Base-by-base conservation (phyloP, 1,140 invertebrate species). In the Listronotus oregonensis region DNA sequence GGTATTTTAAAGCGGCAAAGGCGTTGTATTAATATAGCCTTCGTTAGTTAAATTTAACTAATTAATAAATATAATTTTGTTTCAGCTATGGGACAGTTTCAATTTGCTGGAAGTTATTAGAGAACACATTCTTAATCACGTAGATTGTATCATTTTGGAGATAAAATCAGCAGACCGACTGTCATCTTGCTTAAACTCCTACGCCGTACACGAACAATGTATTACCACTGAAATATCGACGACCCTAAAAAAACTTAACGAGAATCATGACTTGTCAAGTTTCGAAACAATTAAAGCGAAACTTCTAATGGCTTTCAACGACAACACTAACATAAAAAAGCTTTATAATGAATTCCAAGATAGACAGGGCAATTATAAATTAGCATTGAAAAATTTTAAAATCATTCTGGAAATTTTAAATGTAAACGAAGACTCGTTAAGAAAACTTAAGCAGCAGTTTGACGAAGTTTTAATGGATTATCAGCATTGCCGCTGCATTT, bases 301-400 rank as follows among this genome's bases (percentile, higher is more conserved):
- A 40, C 65, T 72, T 40, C 68, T 68, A 17, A 46, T 39, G 27
- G 57, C 42, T 14, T 43, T 72, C 18, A 67, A 69, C 10, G 61
- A 59, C 32, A 61, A 59, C 44, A 44, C 52, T 7, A 43, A 66
- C 18, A 58, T 77, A 15, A 68, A 67, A 44, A 61, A 67, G 14
- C 49, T 69, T 31, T 60, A 66, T 14, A 18, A 17, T 3, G 69
- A 76, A 37, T 71, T 69, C 60, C 64, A 66, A 12, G 50, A 63
- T 7, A 68, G 67, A 21, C 71, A 75, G 31, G 66, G 66, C 49
- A 72, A 77, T 64, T 76, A 71, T 54, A 65, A 70, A 18, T 64
- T 71, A 49, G 75, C 74, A 9, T 59, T 71, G n/a, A 72, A 75
- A 18, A 77, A 77, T 60, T 73, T 77, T 51, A 74, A 74, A 59